phyloP scores from a whole-genome alignment of 2,113 vertebrate genomes.

The Siniperca knerii region DNA sequence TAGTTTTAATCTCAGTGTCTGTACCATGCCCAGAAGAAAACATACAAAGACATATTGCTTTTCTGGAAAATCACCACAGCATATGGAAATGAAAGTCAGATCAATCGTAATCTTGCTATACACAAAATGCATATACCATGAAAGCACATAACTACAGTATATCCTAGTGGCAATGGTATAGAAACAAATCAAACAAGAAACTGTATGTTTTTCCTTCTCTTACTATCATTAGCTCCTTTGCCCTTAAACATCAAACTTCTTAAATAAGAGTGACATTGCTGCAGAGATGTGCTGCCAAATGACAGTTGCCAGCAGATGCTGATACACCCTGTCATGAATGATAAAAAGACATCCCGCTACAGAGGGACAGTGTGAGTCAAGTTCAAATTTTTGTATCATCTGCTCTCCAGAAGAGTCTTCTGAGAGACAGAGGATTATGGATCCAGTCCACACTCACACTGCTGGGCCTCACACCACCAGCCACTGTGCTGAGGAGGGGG shows the following conservation, averaged over 20 bases:
- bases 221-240: neutral
- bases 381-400: constrained; percentile 45
- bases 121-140: neutral
- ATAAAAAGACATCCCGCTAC: constrained; percentile 45
- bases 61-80: neutral
- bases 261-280: constrained; percentile 37
- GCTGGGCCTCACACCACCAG: constrained; percentile 12
- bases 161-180: no score
- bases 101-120: neutral
- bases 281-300: constrained; percentile 23
- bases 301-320: constrained; percentile 20
- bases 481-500: neutral
- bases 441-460: constrained; percentile 1
- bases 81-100: neutral
- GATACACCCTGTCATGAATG: constrained; percentile 29
- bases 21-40: neutral
- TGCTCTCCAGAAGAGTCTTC: constrained; percentile 50
- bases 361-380: constrained; percentile 32
- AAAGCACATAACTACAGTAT: neutral
- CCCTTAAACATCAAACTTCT: constrained; percentile 11
- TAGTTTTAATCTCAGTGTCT: neutral
- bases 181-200: neutral
- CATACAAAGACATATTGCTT: neutral
- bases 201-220: neutral
- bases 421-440: constrained; percentile 50